Conservation (phyloP, 30 jellyfish, hydroid and myxozoan genomes). For the Pseudorhiza aurosa region DNA sequence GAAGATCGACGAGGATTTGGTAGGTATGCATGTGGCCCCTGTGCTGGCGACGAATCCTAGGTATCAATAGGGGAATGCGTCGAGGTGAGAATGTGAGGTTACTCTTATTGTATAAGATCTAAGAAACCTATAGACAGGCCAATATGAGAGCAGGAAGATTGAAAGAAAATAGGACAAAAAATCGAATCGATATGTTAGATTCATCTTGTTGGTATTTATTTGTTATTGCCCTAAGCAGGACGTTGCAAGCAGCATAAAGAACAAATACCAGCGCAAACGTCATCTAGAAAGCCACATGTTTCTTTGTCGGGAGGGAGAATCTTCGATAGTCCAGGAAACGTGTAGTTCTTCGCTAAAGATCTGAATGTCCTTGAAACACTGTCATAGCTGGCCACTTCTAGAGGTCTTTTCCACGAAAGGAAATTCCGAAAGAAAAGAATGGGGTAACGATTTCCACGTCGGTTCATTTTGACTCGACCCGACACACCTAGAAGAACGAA, state of each 20-base stretch:
- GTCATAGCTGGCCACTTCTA: conserved; percentile 31
- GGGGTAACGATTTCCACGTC: conserved; percentile 75
- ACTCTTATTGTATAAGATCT: too few relatives aligned
- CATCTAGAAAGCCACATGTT: conserved; percentile 76
- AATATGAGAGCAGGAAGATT: too few relatives aligned
- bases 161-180: too few relatives aligned
- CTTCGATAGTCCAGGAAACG: conserved; percentile 47
- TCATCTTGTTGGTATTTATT: too few relatives aligned
- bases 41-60: too few relatives aligned
- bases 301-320: conserved; percentile 61
- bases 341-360: background rate
- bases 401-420: background rate
- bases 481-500: conserved; percentile 74
- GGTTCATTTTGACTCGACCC: conserved; percentile 69
- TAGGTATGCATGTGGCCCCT: too few relatives aligned
- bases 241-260: background rate
- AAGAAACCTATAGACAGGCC: too few relatives aligned
- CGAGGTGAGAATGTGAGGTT: too few relatives aligned
- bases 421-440: conserved; percentile 41
- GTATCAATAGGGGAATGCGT: too few relatives aligned
- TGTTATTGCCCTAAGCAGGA: background rate
- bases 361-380: conserved; percentile 3
- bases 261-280: conserved; percentile 56
- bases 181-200: too few relatives aligned
- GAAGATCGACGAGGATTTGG: too few relatives aligned